Percentiles rank a stretch among this genome's conserved stretches.
These are phyloP conservation scores for Tadarida brasiliensis DNA, from an alignment of 2,797 vertebrate genomes.

Conservation along the genomic window DNA sequence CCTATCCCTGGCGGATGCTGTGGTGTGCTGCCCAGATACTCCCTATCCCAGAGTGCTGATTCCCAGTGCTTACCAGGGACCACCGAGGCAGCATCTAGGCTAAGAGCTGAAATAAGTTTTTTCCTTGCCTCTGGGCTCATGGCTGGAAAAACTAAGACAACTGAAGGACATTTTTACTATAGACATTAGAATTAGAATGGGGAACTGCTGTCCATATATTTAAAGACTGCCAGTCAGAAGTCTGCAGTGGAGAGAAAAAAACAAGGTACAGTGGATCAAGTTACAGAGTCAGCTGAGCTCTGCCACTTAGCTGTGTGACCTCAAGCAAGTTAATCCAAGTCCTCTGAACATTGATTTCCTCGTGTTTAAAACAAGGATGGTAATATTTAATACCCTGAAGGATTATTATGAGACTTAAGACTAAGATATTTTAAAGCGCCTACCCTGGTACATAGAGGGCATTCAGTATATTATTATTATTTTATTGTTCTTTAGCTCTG, in stretches of 20 bases:
- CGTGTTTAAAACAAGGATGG: not conserved
- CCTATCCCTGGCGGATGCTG: not conserved
- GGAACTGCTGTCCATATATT: not conserved
- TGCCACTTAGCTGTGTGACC: not conserved
- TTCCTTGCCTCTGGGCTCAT: not conserved
- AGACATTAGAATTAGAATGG: not conserved
- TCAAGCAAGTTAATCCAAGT: not conserved
- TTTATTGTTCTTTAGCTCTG: conserved; percentile 27
- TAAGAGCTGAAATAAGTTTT: not conserved
- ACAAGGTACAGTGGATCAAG: not conserved
- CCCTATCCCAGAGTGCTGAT: not conserved
- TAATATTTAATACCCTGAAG: conserved; percentile 13
- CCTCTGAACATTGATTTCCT: not conserved
- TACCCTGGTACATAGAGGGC: not conserved
- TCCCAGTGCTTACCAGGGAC: not conserved
- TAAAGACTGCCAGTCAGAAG: conserved; percentile 9
- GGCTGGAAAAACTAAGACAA: not conserved
- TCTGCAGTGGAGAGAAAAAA: not conserved
- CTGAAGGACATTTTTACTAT: not conserved
- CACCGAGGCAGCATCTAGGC: not conserved
- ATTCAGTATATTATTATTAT: not conserved
- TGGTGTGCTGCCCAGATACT: not conserved
- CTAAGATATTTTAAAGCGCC: not conserved
- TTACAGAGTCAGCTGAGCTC: not conserved
- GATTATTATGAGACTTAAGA: conserved; percentile 14